Percentiles rank a stretch among this genome's conserved stretches.
Conservation (phyloP, 2,888 invertebrate genomes). For the Elysia crispata region DNA sequence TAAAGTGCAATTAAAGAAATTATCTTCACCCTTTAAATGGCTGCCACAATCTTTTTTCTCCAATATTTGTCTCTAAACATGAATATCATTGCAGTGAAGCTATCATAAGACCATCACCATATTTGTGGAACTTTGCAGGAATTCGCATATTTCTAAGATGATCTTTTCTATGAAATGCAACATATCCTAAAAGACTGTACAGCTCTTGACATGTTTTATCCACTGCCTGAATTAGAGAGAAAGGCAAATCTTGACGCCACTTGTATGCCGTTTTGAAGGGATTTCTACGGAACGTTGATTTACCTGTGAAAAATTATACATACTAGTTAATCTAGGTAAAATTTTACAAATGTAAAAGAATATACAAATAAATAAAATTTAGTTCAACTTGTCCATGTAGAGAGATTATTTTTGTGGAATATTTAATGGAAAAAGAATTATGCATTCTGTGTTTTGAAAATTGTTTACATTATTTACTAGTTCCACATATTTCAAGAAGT, state of each 20-base stretch:
- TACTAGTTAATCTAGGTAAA: too few species aligned
- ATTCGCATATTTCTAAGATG: constrained; percentile 35
- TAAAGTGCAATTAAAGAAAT: background rate
- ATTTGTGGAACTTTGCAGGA: constrained; percentile 26
- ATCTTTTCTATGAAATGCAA: constrained; percentile 20
- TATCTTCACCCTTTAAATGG: too few species aligned
- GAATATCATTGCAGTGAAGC: background rate
- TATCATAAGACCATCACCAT: constrained; percentile 18
- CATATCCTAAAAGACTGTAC: constrained; percentile 33
- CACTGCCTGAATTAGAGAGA: constrained; percentile 32
- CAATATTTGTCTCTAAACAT: background rate
- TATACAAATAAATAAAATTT: too few species aligned
- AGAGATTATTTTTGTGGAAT: too few species aligned
- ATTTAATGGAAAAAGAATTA: too few species aligned
- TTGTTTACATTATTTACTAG: too few species aligned
- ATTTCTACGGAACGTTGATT: constrained; percentile 38
- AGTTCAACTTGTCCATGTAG: too few species aligned
- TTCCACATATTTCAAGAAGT: too few species aligned
- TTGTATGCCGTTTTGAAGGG: constrained; percentile 43
- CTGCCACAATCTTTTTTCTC: background rate
- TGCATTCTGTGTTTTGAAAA: too few species aligned
- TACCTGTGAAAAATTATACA: constrained; percentile 26
- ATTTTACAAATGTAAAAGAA: too few species aligned
- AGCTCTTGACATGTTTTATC: constrained; percentile 33
- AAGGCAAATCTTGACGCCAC: constrained; percentile 43